Base-by-base conservation (phyloP, 1,140 invertebrate genomes). In the Drosophila nigrodunni region DNA sequence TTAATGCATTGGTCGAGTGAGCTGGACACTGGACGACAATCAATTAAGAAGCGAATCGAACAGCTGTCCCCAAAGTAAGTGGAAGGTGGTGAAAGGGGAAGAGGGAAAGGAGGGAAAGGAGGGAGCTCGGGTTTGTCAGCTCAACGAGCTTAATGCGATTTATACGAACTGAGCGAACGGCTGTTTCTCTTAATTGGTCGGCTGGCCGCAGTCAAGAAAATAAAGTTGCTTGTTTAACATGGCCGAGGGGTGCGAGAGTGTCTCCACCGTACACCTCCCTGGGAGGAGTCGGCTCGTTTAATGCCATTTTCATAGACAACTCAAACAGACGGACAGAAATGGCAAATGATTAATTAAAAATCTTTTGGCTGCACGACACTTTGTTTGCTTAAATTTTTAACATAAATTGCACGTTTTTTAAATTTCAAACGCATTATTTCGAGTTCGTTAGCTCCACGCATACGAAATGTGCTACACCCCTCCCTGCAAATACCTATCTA, bases 351-450 rank as follows among this genome's bases (percentile, higher is more conserved):
- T 89, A 89, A 89, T 89, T 89, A 90, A 85, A 81, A 85, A 50
- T 64, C 55, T 67, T 52, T 62, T 35, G 49, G 30, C 39, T 41
- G 30, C 11, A 34, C 50, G 37, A 15, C 13, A 9, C 37, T n/a
- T 15, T 82, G 75, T 89, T 88, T 88, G 78, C 81, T 78, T 65
- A 90, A 89, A 85, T 85, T 90, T 89, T 89, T 90, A 81, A 81
- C 85, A 89, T 90, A 89, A 89, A 89, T 89, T 89, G 74, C 86
- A 89, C 74, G 86, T 85, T 89, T 91, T 90, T 91, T 91, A 91
- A 89, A 91, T 91, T 90, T 91, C 90, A 91, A 91, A 91, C 86
- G 90, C 86, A 78, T 91, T 91, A 91, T 80, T 91, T 91, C 90
- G 25, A 91, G 90, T 91, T 91, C 90, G 90, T 91, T 91, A 91